These are phyloP conservation scores for Momotus momota DNA, from an alignment of 2,797 vertebrate genomes.

Conservation along the genomic window DNA sequence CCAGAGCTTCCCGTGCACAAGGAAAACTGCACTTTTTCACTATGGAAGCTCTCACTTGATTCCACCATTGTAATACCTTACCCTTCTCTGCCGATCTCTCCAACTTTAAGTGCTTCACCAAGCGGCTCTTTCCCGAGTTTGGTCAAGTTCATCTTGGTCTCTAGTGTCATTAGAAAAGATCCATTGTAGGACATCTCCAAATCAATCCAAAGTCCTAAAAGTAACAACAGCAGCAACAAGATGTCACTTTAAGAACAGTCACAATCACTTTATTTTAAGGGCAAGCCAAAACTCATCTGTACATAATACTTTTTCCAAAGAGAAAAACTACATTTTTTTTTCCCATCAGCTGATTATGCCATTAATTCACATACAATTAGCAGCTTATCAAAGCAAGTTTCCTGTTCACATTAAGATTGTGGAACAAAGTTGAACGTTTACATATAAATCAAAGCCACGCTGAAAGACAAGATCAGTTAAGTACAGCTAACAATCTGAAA, in stretches of 20 bases:
- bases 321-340: not conserved
- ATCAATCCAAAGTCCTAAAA: constrained; percentile 94
- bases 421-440: not conserved
- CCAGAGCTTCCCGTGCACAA: not conserved
- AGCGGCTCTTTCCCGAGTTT: constrained; percentile 92
- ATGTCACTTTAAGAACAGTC: not conserved
- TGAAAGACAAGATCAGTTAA: not conserved
- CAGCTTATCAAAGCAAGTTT: not conserved
- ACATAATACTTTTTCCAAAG: not conserved
- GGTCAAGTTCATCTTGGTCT: constrained; percentile 98
- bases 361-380: not conserved
- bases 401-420: not conserved
- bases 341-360: not conserved
- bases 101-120: constrained; percentile 85
- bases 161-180: constrained; percentile 96
- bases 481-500: not conserved
- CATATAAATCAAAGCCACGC: not conserved
- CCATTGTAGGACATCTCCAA: constrained; percentile 94
- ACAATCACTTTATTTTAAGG: not conserved
- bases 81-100: constrained; percentile 94
- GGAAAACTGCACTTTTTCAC: not conserved
- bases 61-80: constrained; percentile 75
- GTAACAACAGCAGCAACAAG: constrained; percentile 33
- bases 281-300: not conserved
- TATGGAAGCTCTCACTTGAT: not conserved